phyloP scores from a whole-genome alignment of 1,140 invertebrate species.

The Procambarus clarkii region DNA sequence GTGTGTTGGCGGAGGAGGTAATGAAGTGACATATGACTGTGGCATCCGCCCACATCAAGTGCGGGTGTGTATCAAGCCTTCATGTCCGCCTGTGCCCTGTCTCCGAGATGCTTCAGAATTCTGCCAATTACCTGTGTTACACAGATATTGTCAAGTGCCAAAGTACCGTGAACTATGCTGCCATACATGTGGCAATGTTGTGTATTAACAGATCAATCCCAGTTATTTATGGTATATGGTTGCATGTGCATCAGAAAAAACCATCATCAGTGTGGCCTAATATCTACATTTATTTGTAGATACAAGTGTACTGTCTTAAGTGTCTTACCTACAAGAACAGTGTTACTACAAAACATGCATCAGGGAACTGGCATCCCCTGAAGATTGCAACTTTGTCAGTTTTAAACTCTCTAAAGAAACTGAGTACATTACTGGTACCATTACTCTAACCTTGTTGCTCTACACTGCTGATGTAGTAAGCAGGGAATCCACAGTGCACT shows the following conservation, averaged over 20 bases:
- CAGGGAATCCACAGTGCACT: neutral
- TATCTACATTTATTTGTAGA: neutral
- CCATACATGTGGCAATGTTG: slow-evolving; percentile 76
- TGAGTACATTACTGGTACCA: neutral
- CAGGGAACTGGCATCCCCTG: neutral
- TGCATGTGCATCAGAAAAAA: neutral
- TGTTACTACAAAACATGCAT: neutral
- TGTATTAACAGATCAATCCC: slow-evolving; percentile 13
- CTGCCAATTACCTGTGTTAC: slow-evolving; percentile 76
- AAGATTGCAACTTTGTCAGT: neutral
- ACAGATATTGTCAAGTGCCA: slow-evolving; percentile 78
- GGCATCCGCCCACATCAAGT: slow-evolving; percentile 73
- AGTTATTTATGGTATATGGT: neutral
- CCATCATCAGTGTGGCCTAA: neutral
- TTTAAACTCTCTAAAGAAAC: neutral
- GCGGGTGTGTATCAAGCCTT: slow-evolving; percentile 74
- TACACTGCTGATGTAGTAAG: neutral
- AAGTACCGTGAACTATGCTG: slow-evolving; percentile 80
- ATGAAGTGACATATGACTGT: slow-evolving; percentile 78
- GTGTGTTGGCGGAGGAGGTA: slow-evolving; percentile 75
- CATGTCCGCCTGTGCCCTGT: slow-evolving; percentile 74
- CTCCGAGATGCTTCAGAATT: slow-evolving; percentile 76
- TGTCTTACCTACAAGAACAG: neutral
- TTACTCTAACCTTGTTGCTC: neutral
- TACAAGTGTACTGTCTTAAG: neutral